These are phyloP conservation scores for Heliangelus exortis DNA, from an alignment of 2,797 vertebrate species.

Conservation along the genomic window DNA sequence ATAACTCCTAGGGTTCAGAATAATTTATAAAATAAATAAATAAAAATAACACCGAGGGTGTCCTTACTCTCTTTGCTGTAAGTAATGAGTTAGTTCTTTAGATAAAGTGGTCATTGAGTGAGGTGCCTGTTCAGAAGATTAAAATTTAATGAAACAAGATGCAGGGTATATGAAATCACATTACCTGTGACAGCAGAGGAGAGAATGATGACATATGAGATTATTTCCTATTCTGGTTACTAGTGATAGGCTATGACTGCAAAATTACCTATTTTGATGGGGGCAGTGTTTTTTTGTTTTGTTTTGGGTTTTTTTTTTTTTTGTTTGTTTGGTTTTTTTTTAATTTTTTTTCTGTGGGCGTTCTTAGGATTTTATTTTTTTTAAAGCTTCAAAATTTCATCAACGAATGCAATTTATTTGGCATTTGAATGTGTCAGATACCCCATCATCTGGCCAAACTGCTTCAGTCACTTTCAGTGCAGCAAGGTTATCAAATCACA, in stretches of 20 bases:
- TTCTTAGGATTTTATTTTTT: not conserved
- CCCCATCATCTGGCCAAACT: not conserved
- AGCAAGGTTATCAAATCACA: constrained; percentile 7
- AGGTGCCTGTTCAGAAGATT: not conserved
- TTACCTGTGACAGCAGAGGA: not conserved
- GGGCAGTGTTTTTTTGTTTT: not conserved
- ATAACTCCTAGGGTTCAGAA: not conserved
- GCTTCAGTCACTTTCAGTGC: constrained; percentile 9
- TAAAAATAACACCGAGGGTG: not conserved
- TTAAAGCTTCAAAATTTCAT: not conserved
- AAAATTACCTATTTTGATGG: not conserved
- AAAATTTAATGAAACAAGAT: not conserved
- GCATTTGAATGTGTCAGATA: not conserved
- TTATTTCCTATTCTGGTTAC: not conserved
- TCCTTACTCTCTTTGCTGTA: not conserved
- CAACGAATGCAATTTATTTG: not conserved
- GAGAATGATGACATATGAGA: not conserved
- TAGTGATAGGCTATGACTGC: not conserved
- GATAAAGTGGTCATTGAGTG: not conserved
- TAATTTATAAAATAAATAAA: not conserved
- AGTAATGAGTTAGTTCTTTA: not conserved
- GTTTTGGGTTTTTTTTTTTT: too few relatives aligned
- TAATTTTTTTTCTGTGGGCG: not conserved
- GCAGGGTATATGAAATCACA: not conserved
- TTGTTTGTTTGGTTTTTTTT: not conserved